Base-by-base conservation (phyloP, 37 sponge, comb jelly and placozoan genomes). In the Tethya wilhelma region DNA sequence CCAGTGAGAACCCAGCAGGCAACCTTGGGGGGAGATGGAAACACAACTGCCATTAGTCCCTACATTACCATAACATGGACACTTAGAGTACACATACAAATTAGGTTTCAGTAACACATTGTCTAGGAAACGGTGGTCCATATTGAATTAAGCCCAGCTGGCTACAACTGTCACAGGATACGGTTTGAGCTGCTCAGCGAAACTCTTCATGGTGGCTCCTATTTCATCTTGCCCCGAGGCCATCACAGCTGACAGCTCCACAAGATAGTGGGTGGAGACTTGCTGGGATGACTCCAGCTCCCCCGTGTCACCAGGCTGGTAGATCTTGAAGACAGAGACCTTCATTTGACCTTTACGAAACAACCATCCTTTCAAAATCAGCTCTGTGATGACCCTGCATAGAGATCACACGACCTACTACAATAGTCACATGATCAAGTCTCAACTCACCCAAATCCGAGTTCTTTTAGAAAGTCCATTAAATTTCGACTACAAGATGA, bases 111-210 rank as follows among this genome's bases (percentile, higher is more conserved):
- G n/a, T n/a, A n/a, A n/a, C n/a, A n/a, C n/a, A n/a, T n/a, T n/a
- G n/a, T n/a, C n/a, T n/a, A n/a, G n/a, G n/a, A n/a, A n/a, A n/a
- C n/a, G n/a, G n/a, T n/a, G n/a, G n/a, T n/a, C n/a, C n/a, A n/a
- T n/a, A n/a, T n/a, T n/a, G n/a, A n/a, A n/a, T n/a, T n/a, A n/a
- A n/a, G n/a, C n/a, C n/a, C n/a, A n/a, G n/a, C n/a, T n/a, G n/a
- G n/a, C n/a, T n/a, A n/a, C n/a, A n/a, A n/a, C n/a, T n/a, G n/a
- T n/a, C 8, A 62, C 3, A 77, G 86, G 92, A 91, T 91, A 91
- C 92, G 92, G 87, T 65, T 91, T 91, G 20, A 91, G 84, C n/a
- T 86, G 84, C 30, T 91, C 92, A 32, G 92, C 92, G 66, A 91
- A 86, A 20, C 28, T 20, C 38, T 78, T 86, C 80, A 91, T 73